Evolutionary conservation across 1,140 invertebrate species (phyloP).

Genomic region (Amyelois transitella): DNA sequence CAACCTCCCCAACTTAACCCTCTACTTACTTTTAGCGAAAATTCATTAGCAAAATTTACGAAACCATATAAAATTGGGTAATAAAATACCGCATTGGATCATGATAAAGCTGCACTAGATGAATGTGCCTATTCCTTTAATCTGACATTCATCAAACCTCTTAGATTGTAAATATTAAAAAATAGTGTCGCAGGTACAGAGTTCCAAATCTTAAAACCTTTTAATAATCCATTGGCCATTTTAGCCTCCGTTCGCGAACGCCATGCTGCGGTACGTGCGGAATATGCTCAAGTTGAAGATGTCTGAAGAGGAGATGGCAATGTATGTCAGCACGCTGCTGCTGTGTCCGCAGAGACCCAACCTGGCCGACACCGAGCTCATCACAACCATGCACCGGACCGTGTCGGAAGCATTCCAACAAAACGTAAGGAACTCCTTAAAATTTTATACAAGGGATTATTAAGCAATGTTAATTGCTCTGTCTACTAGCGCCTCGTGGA

Average conservation of each 20-base stretch:
- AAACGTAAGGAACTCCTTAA: slow-evolving; percentile 72
- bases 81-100: too few species aligned
- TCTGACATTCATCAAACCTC: not conserved
- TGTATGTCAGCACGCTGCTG: slow-evolving; percentile 91
- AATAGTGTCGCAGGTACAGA: not conserved
- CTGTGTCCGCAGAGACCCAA: slow-evolving; percentile 86
- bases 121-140: too few species aligned
- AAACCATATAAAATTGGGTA: too few species aligned
- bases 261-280: slow-evolving; percentile 86
- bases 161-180: not conserved
- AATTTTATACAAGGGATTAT: not conserved
- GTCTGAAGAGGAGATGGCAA: slow-evolving; percentile 92
- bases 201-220: too few species aligned
- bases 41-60: too few species aligned
- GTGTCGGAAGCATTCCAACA: slow-evolving; percentile 90
- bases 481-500: too few species aligned
- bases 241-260: slow-evolving; percentile 83
- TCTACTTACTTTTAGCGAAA: too few species aligned
- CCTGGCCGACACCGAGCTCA: slow-evolving; percentile 87
- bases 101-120: too few species aligned
- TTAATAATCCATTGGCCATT: not conserved
- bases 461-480: not conserved
- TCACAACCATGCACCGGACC: slow-evolving; percentile 82
- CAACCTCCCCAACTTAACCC: too few species aligned
- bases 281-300: slow-evolving; percentile 86